Evolutionary conservation across 1,140 invertebrate genomes (phyloP).

Genomic region (Aporrectodea caliginosa): DNA sequence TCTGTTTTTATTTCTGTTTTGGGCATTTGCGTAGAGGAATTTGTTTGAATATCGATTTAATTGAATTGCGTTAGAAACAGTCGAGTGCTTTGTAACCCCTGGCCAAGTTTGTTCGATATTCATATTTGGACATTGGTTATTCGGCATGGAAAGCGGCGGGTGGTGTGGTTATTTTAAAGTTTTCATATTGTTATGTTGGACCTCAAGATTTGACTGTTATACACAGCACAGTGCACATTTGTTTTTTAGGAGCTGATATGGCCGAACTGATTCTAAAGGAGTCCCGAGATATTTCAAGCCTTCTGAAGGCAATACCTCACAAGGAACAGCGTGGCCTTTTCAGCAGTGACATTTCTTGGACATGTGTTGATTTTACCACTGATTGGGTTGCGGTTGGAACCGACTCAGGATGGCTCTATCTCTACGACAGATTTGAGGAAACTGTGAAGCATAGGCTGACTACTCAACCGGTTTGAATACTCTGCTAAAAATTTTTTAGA

Average conservation of each 20-base stretch:
- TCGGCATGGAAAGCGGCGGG: too few relatives aligned
- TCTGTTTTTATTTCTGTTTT: too few relatives aligned
- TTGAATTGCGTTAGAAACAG: too few relatives aligned
- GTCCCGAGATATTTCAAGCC: slow-evolving; percentile 73
- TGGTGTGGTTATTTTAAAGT: too few relatives aligned
- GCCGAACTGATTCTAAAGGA: slow-evolving; percentile 58
- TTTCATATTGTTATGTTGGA: too few relatives aligned
- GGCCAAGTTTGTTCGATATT: too few relatives aligned
- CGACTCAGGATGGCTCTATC: slow-evolving; percentile 78
- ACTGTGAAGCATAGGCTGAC: slow-evolving; percentile 64
- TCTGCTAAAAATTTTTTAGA: slow-evolving; percentile 3
- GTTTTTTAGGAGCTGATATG: not conserved
- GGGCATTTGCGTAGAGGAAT: too few relatives aligned
- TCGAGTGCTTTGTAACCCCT: too few relatives aligned
- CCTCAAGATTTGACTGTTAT: too few relatives aligned
- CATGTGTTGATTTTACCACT: slow-evolving; percentile 73
- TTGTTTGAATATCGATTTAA: too few relatives aligned
- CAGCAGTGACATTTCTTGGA: slow-evolving; percentile 72
- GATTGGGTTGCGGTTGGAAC: slow-evolving; percentile 80
- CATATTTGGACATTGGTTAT: too few relatives aligned
- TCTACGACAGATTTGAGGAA: slow-evolving; percentile 73
- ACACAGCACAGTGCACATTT: too few relatives aligned
- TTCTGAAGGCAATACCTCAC: slow-evolving; percentile 73
- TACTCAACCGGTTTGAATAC: slow-evolving; percentile 70
- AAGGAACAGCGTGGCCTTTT: slow-evolving; percentile 74